These are phyloP conservation scores for Camponotus pennsylvanicus DNA, from an alignment of 1,140 invertebrate genomes.

Conservation along the genomic window DNA sequence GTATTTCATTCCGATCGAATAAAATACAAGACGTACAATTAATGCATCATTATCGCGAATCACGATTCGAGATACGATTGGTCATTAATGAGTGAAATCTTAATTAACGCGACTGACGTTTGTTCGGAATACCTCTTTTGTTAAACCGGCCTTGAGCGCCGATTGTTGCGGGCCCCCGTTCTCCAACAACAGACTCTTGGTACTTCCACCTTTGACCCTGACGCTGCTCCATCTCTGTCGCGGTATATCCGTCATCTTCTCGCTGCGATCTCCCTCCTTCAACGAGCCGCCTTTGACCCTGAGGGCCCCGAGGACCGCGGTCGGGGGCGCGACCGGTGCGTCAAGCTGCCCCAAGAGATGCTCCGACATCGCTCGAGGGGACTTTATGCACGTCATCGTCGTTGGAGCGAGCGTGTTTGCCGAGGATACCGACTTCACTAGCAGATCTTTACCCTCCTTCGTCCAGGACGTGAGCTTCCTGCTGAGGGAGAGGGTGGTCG, in stretches of 20 bases:
- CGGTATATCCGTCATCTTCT: slow-evolving; percentile 73
- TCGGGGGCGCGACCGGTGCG: slow-evolving; percentile 69
- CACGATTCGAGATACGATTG: background rate
- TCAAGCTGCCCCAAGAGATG: slow-evolving; percentile 84
- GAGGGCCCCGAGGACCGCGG: slow-evolving; percentile 75
- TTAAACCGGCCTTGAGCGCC: slow-evolving; percentile 78
- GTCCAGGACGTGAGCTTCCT: slow-evolving; percentile 74
- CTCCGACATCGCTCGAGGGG: slow-evolving; percentile 84
- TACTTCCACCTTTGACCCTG: slow-evolving; percentile 83
- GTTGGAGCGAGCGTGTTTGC: slow-evolving; percentile 82
- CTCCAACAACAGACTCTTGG: slow-evolving; percentile 84
- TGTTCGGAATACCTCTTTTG: slow-evolving; percentile 81
- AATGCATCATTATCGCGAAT: background rate
- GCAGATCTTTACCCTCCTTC: slow-evolving; percentile 77
- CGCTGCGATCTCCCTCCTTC: slow-evolving; percentile 78
- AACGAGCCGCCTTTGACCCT: slow-evolving; percentile 80
- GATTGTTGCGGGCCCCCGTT: slow-evolving; percentile 82
- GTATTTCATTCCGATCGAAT: background rate
- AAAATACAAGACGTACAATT: background rate
- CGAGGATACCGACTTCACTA: slow-evolving; percentile 82
- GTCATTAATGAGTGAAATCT: background rate
- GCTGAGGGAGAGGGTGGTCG: slow-evolving; percentile 72
- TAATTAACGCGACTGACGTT: slow-evolving; percentile 28
- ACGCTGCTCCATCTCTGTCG: slow-evolving; percentile 85
- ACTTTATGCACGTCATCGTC: slow-evolving; percentile 85